Base-by-base conservation (phyloP, 2,888 invertebrate species). In the Drosophila pseudotakahashii region DNA sequence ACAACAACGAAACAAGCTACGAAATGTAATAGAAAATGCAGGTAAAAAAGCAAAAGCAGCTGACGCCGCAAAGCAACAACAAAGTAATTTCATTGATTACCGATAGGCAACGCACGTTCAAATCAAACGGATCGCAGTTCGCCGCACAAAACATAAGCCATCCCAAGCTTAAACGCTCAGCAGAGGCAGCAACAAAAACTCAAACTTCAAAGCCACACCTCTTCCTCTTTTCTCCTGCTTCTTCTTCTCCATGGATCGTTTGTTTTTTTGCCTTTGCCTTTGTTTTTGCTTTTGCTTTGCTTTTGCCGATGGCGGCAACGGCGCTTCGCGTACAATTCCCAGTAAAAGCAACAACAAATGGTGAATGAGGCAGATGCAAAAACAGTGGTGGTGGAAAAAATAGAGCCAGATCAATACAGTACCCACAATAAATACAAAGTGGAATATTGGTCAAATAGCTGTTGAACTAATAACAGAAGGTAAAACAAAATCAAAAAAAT, bases 1-100 rank as follows among this genome's bases (percentile, higher is more conserved):
- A 63, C 71, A 76, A 45, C n/a, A 68, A 59, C 11, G 9, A 4
- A 59, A 30, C 26, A 64, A 61, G 50, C 52, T 19, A 39, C 32
- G 14, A 73, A 81, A 69, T 72, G 76, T 81, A 84, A 76, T 87
- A 84, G 87, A 83, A 75, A 71, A 72, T 72, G 67, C 72, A 75
- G 72, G 67, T 67, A 75, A 77, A 41, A 72, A 75, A 55, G 60
- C 81, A 69, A 67, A 76, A 77, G 69, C 83, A 84, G 83, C 83
- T 87, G 83, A 84, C 84, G 77, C 78, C 77, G 66, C 74, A 69
- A 42, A 67, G 63, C 44, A 72, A 73, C 61, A 79, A 83, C 77
- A 80, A 78, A 73, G 83, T 78, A 78, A 88, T 79, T 88, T 85
- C 86, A 88, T 85, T 85, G 86, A 88, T 88, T 85, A 81, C 79